Percentiles rank a stretch among this genome's conserved stretches.
Conservation (phyloP, 2,797 vertebrate species). For the Hylomyscus alleni region DNA sequence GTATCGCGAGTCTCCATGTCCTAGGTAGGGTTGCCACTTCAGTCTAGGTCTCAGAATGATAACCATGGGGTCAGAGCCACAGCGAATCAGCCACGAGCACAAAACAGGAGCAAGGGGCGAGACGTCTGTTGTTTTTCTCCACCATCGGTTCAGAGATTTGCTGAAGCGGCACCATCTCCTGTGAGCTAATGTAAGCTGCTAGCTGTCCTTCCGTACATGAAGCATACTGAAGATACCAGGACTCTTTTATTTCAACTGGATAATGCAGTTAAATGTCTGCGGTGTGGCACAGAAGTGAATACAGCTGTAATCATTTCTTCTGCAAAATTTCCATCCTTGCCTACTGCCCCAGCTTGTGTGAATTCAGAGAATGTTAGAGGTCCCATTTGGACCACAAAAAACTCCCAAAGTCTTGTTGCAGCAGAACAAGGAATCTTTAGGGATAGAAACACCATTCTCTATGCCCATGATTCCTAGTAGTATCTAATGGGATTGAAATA, state of each 20-base stretch:
- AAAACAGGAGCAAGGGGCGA: background rate
- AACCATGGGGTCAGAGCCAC: background rate
- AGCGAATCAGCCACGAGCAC: background rate
- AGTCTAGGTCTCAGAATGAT: background rate
- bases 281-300: background rate
- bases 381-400: background rate
- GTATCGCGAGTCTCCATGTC: background rate
- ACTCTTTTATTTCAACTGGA: constrained; percentile 9
- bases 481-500: background rate
- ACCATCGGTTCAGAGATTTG: background rate
- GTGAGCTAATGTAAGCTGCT: background rate
- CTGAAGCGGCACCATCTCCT: background rate
- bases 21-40: background rate
- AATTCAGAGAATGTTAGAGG: background rate
- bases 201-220: background rate
- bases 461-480: background rate
- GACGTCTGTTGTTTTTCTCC: background rate
- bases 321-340: background rate
- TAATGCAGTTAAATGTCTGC: background rate
- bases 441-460: constrained; percentile 36
- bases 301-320: background rate
- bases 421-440: background rate
- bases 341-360: background rate
- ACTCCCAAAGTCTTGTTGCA: background rate
- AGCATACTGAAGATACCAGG: background rate